Conservation (phyloP, 2,888 invertebrate species). For the Horisme vitalbata region DNA sequence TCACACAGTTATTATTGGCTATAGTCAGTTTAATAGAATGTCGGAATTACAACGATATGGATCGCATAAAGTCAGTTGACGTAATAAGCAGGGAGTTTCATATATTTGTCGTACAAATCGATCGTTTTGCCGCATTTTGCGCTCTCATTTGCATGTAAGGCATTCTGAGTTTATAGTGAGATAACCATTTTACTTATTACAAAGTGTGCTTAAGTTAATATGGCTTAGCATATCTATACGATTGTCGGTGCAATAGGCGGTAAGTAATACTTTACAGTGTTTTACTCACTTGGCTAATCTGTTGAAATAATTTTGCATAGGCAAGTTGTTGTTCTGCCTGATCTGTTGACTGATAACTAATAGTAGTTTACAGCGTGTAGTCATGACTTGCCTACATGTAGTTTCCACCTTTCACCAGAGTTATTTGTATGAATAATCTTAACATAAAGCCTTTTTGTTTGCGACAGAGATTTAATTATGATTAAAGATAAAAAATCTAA, state of each 20-base stretch:
- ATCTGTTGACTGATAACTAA: conserved; percentile 26
- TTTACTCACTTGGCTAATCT: conserved; percentile 24
- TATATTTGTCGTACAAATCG: conserved; percentile 74
- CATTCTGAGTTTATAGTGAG: conserved; percentile 53
- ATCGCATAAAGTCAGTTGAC: conserved; percentile 66
- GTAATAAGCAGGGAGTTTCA: conserved; percentile 67
- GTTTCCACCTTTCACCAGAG: conserved; percentile 25
- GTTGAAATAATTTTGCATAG: conserved; percentile 29
- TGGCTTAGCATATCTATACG: conserved; percentile 27
- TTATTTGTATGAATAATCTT: conserved; percentile 16
- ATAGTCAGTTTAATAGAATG: conserved; percentile 69
- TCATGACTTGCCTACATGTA: conserved; percentile 16
- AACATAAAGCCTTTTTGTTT: not conserved
- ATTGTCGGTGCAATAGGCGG: conserved; percentile 21
- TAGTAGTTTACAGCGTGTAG: conserved; percentile 16
- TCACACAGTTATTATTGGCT: conserved; percentile 56
- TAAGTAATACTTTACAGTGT: conserved; percentile 18
- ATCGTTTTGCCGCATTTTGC: conserved; percentile 59
- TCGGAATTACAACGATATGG: conserved; percentile 66
- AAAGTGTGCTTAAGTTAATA: conserved; percentile 37
- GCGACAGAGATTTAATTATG: too few relatives aligned
- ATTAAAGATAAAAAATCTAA: too few relatives aligned
- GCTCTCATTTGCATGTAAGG: conserved; percentile 58
- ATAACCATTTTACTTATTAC: conserved; percentile 53
- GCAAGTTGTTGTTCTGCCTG: conserved; percentile 25